phyloP scores from a whole-genome alignment of 2,888 invertebrate genomes.

The Temnothorax ravouxi region DNA sequence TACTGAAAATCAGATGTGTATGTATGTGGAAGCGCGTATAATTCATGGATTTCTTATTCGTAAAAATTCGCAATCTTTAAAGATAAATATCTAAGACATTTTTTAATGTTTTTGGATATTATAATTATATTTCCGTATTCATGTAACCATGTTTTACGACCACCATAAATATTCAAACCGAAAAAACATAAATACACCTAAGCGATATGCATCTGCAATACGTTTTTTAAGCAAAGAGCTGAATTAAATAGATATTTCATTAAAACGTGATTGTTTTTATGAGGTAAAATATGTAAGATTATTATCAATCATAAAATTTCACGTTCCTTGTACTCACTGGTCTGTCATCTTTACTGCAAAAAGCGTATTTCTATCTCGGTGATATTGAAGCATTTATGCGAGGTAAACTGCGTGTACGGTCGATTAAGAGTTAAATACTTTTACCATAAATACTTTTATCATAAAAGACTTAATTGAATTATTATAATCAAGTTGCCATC shows the following conservation, averaged over 20 bases:
- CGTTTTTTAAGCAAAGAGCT: not conserved
- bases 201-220: not conserved
- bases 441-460: constrained; percentile 3
- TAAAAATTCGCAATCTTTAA: no score
- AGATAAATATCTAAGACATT: constrained; percentile 2
- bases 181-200: not conserved
- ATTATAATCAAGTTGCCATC: not conserved
- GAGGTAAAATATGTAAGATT: not conserved
- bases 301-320: constrained; percentile 5
- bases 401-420: not conserved
- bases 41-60: not conserved
- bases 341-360: not conserved
- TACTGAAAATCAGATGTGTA: not conserved
- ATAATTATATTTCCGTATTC: not conserved
- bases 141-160: not conserved
- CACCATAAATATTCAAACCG: not conserved
- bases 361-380: not conserved
- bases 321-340: not conserved
- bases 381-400: constrained; percentile 6
- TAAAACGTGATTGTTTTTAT: not conserved
- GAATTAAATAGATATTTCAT: not conserved
- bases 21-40: not conserved
- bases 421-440: no score
- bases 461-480: constrained; percentile 6
- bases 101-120: not conserved